Evolutionary conservation across 2,113 vertebrate genomes (phyloP).

Genomic region (Corythornis vintsioides): DNA sequence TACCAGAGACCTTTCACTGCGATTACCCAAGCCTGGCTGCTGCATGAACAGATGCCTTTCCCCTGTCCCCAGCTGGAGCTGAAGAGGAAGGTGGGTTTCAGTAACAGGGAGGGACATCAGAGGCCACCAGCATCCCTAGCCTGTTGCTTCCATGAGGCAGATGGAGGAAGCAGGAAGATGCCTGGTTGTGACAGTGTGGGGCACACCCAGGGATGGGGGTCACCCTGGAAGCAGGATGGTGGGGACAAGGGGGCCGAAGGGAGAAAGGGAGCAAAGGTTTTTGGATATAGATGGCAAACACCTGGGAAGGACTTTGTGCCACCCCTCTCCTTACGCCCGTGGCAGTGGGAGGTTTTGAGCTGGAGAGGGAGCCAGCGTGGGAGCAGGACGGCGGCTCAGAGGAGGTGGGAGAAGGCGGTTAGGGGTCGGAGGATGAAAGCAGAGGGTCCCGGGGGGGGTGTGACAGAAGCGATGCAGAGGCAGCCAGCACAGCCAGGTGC

Average conservation of each 20-base stretch:
- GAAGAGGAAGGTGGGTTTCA: neutral
- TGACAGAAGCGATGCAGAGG: neutral
- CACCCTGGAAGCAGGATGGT: neutral
- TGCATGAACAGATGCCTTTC: neutral
- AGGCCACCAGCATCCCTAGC: neutral
- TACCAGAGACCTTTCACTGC: neutral
- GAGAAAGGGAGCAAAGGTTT: neutral
- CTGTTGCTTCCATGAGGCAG: neutral
- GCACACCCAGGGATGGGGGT: accelerated
- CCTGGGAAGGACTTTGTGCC: neutral
- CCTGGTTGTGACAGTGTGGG: neutral
- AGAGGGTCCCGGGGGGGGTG: neutral
- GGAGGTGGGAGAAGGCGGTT: neutral
- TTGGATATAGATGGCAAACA: neutral
- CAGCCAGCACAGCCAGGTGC: conserved; percentile 62
- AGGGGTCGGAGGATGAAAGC: conserved; percentile 25
- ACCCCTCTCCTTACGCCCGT: neutral
- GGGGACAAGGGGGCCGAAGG: neutral
- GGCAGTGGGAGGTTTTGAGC: neutral
- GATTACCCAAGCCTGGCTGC: neutral
- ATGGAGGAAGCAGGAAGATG: neutral
- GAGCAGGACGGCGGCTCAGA: neutral
- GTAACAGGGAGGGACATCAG: neutral
- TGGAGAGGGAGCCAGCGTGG: neutral
- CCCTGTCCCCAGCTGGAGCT: neutral